These are phyloP conservation scores for Aplysina aerophoba DNA, from an alignment of 37 sponge, comb jelly and placozoan species.

Conservation along the genomic window DNA sequence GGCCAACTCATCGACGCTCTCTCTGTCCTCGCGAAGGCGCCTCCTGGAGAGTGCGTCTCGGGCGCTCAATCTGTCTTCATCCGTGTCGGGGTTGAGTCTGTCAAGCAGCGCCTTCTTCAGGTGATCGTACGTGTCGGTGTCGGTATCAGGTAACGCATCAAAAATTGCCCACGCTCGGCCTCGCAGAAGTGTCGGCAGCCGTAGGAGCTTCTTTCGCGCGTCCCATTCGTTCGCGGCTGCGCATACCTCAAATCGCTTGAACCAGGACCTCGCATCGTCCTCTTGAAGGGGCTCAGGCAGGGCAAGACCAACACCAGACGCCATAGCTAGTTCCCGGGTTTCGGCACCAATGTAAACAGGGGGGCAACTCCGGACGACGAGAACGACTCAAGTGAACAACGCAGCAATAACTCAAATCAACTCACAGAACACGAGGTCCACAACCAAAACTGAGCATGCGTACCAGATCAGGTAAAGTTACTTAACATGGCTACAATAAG, in stretches of 20 bases:
- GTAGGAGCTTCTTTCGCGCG: not conserved
- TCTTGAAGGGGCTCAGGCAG: not conserved
- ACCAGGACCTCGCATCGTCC: conserved; percentile 6
- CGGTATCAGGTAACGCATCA: not conserved
- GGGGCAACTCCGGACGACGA: too few species aligned
- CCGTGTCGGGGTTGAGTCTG: conserved; percentile 10
- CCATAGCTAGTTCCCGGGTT: conserved; percentile 23
- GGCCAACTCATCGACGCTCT: conserved; percentile 17
- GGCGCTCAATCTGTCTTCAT: conserved; percentile 20
- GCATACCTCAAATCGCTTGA: conserved; percentile 16
- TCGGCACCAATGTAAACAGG: conserved; percentile 26
- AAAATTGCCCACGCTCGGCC: conserved; percentile 16
- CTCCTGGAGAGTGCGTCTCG: not conserved
- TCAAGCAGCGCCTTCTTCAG: conserved; percentile 7
- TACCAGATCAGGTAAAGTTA: too few species aligned
- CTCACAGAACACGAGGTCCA: too few species aligned
- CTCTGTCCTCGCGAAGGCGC: conserved; percentile 1
- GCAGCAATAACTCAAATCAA: too few species aligned
- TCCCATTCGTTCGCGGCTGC: conserved; percentile 19
- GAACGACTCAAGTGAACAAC: too few species aligned
- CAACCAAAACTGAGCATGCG: too few species aligned
- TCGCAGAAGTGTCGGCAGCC: not conserved
- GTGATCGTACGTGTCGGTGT: not conserved
- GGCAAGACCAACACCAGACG: not conserved
- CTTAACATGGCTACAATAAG: too few species aligned